Evolutionary conservation across 2,888 invertebrate genomes (phyloP), one percentile per base, ranked within the genome.

Genomic region (Ethmia dodecea): DNA sequence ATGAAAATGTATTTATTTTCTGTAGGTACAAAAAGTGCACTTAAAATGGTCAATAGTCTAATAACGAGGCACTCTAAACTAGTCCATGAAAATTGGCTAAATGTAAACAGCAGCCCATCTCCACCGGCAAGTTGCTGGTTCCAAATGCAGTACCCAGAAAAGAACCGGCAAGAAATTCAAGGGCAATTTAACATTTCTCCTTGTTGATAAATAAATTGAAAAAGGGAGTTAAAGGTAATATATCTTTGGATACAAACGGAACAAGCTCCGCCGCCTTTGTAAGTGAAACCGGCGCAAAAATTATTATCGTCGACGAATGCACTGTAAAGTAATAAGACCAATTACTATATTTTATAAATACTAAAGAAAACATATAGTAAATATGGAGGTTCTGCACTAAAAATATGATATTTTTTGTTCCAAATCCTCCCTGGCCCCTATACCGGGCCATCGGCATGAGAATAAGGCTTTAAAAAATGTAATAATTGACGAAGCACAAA

Each of bases 261-360:
- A 10, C 35, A 36, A 20, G 31, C 31, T 6, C 35, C 35, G 5
- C 26, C 20, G n/a, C 35, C 31, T n/a, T 13, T 16, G 3, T 20
- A 2, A 5, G 6, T 20, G 13, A 20, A 28, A 5, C 18, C 18
- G 2, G 28, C 35, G 14, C 35, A 36, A 12, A 36, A 36, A 9
- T 36, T 26, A 1, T 10, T 27, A 5, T 31, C 20, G 13, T 16
- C 9, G 6, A 36, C 31, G 27, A 13, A 36, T 13, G 16, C 25
- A 9, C 30, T 29, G 25, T 3, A 35, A 35, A 20, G 15, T 10
- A n/a, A n/a, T n/a, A n/a, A n/a, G n/a, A n/a, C n/a, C n/a, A n/a
- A n/a, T n/a, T n/a, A n/a, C n/a, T n/a, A n/a, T n/a, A n/a, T n/a
- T n/a, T n/a, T n/a, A n/a, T n/a, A n/a, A n/a, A n/a, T n/a, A n/a